Base-by-base conservation (phyloP, 2,888 invertebrate species). In the Eristalis arbustorum region DNA sequence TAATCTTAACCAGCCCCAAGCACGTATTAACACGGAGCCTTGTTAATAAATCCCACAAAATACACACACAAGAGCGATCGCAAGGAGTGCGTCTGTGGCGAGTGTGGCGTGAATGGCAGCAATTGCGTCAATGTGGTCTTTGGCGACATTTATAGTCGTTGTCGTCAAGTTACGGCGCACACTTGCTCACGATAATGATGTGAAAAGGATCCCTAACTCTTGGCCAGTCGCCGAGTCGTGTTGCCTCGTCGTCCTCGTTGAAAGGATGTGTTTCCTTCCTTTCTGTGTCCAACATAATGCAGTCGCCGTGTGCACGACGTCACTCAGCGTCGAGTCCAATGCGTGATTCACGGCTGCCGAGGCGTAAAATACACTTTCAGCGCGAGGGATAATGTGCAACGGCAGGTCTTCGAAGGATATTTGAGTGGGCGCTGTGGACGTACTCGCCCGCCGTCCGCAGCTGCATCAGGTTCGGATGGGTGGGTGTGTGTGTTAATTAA, bases 1-100 rank as follows among this genome's bases (percentile, higher is more conserved):
- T 73, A 67, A 72, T 84, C 72, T 76, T 71, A 49, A 18, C 18
- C 56, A 56, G 63, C 34, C 22, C 62, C 42, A 71, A 68, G 18
- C 11, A 59, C 64, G 25, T 73, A 75, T 84, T 71, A 79, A 79
- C 72, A 79, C 66, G 84, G 80, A 80, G 76, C 63, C 84, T 80
- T 81, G 63, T 84, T 72, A 76, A 84, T 76, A 80, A 80, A 80
- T 57, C 67, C 71, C 25, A 62, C 67, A 67, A 66, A 67, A 56
- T 67, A 80, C 49, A 75, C 72, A 75, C 72, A 56, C 71, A 31
- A 10, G 56, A 56, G 14, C 4, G 63, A 71, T 71, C 63, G 42
- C 61, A 73, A 76, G 76, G 68, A 73, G 73, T 64, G 64, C 68
- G 62, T 80, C 63, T 74, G 72, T 31, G 49, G 66, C 28, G 40